Evolutionary conservation across 2,113 vertebrate genomes (phyloP).

Genomic region (Patagioenas fasciata): DNA sequence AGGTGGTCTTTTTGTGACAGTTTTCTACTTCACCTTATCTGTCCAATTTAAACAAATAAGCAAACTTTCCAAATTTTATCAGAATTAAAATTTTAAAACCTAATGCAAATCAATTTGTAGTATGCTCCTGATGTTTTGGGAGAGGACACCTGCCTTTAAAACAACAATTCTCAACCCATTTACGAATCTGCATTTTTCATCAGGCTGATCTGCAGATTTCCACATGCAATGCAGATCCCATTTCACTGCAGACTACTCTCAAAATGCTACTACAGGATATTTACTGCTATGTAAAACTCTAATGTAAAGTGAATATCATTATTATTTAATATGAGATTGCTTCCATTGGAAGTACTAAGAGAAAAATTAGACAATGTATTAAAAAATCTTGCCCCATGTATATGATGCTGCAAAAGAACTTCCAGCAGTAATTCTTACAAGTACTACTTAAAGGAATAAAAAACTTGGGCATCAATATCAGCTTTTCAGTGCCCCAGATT

Average conservation of each 20-base stretch:
- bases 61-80: not conserved
- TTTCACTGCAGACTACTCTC: not conserved
- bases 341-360: not conserved
- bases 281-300: not conserved
- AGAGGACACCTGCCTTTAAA: not conserved
- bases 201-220: not conserved
- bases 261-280: not conserved
- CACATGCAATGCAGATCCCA: not conserved
- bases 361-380: not conserved
- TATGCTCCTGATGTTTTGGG: not conserved
- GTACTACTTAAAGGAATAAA: not conserved
- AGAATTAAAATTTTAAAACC: not conserved
- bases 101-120: not conserved
- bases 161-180: not conserved
- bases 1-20: not conserved
- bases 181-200: not conserved
- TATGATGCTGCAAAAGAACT: not conserved
- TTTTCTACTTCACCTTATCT: not conserved
- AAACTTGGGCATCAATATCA: not conserved
- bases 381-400: not conserved
- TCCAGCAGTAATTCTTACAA: not conserved
- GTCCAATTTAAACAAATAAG: not conserved
- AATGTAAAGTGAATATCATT: not conserved
- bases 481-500: not conserved
- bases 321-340: not conserved